Conservation (phyloP, 2,888 invertebrate genomes). For the Drosophila neonasuta region DNA sequence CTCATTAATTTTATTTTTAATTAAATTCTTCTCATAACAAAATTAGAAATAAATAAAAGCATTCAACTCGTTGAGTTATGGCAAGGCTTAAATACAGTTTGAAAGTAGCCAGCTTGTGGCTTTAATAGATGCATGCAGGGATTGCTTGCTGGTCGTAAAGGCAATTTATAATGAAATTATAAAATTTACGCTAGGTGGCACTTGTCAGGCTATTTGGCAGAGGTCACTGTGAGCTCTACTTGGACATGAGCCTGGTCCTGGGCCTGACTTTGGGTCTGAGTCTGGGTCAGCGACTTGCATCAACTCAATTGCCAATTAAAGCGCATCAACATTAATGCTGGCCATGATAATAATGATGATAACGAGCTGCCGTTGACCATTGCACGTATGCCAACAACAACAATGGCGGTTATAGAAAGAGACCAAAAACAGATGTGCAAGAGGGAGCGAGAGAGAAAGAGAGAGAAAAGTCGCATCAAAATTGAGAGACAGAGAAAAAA, state of each 20-base stretch:
- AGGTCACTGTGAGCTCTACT: background rate
- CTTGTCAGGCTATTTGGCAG: slow-evolving; percentile 47
- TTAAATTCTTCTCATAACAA: no score
- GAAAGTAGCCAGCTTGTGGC: background rate
- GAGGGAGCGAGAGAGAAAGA: background rate
- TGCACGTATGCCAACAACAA: slow-evolving; percentile 67
- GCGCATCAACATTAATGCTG: slow-evolving; percentile 70
- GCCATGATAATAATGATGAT: slow-evolving; percentile 72
- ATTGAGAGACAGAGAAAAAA: slow-evolving; percentile 6
- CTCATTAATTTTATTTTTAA: background rate
- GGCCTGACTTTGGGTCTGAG: slow-evolving; percentile 2
- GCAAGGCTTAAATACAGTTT: background rate
- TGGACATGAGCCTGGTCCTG: slow-evolving; percentile 6
- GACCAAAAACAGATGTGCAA: slow-evolving; percentile 8
- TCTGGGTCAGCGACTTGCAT: slow-evolving; percentile 44
- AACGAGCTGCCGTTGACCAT: slow-evolving; percentile 67
- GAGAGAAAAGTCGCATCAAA: background rate
- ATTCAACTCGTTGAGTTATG: background rate
- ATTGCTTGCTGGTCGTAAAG: slow-evolving; percentile 38
- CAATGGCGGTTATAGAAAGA: slow-evolving; percentile 33
- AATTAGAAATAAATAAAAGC: background rate
- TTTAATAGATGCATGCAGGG: slow-evolving; percentile 25
- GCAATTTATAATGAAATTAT: slow-evolving; percentile 66
- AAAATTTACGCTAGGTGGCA: slow-evolving; percentile 47
- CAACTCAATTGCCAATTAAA: slow-evolving; percentile 72